phyloP scores from a whole-genome alignment of 2,797 vertebrate genomes.

The Coccyzus lansbergi region DNA sequence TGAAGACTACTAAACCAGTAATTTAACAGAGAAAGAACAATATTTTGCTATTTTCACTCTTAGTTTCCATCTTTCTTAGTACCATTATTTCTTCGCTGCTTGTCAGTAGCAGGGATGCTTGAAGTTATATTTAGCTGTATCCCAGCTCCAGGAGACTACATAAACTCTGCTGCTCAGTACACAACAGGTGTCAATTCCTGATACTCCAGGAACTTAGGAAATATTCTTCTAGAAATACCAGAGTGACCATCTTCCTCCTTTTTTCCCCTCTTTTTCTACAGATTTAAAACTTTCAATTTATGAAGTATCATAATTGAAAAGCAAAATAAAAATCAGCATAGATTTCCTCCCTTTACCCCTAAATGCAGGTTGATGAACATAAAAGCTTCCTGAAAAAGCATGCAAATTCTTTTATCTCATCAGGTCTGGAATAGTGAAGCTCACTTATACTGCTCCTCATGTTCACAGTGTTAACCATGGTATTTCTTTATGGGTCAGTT shows the following conservation, averaged over 20 bases:
- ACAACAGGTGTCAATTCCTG: neutral
- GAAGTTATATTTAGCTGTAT: too few relatives aligned
- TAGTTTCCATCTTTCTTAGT: too few relatives aligned
- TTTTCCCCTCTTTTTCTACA: neutral
- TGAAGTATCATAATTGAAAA: neutral
- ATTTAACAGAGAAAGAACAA: neutral
- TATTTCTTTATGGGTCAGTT: neutral
- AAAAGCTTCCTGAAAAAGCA: neutral
- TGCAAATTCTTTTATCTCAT: neutral
- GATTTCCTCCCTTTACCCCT: neutral
- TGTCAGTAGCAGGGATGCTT: too few relatives aligned
- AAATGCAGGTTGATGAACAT: neutral
- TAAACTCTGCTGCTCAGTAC: neutral
- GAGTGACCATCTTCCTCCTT: neutral
- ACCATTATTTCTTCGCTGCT: neutral
- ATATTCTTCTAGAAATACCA: neutral
- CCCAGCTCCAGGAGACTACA: neutral
- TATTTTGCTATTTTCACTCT: neutral
- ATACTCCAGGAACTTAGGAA: neutral
- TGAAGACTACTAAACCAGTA: neutral
- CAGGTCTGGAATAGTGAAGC: accelerated
- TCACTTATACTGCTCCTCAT: neutral
- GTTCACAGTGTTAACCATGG: neutral
- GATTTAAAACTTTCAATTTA: neutral
- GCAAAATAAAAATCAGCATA: neutral